Evolutionary conservation across 2,113 vertebrate genomes (phyloP), one percentile per base, ranked within the genome.

Genomic region (Muntiacus reevesi): DNA sequence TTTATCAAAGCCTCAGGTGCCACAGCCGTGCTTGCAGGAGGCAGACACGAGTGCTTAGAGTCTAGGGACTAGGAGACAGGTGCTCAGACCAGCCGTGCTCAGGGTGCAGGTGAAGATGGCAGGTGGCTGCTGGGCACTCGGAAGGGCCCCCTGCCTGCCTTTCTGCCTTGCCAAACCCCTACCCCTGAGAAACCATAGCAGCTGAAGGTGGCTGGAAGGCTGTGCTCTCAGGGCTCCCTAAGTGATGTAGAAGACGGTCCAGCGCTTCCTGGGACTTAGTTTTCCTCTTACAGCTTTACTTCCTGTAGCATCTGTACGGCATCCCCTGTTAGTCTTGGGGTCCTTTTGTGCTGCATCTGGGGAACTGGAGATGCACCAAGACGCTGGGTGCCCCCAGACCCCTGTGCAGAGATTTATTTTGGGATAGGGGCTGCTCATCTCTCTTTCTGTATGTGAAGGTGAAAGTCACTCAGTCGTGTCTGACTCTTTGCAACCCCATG

Each of bases 21-120:
- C 4, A 7, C 3, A 16, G 8, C 15, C 0, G 5, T 17, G 10
- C 52, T 17, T 1, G 0, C 3, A 3, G 23, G 21, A 40, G 40
- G 45, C 6, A 27, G 55, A 47, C 1, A 2, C 5, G 33, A 54
- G 64, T 13, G 1, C 71, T 57, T 28, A 10, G 88, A 40, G 28
- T 43, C 0, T 6, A 82, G 47, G 5, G 13, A 2, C n/a, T 9
- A 13, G 85, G 8, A 57, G 52, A 36, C 7, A 7, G 14, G 16
- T 7, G 17, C 50, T 8, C 25, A 1, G 2, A 52, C 33, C 40
- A 23, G 55, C 14, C 11, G 4, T 12, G 12, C 45, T 4, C 7
- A 13, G 79, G 4, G 21, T 33, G 47, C 36, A 0, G 55, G 27
- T 54, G 40, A 17, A 59, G 7, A 74, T 5, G 84, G 74, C 8